A percentile compares a stretch with the other conserved stretches of the same genome.
Evolutionary conservation across 2,888 invertebrate genomes (phyloP).

Genomic region (Tuberolachnus salignus): DNA sequence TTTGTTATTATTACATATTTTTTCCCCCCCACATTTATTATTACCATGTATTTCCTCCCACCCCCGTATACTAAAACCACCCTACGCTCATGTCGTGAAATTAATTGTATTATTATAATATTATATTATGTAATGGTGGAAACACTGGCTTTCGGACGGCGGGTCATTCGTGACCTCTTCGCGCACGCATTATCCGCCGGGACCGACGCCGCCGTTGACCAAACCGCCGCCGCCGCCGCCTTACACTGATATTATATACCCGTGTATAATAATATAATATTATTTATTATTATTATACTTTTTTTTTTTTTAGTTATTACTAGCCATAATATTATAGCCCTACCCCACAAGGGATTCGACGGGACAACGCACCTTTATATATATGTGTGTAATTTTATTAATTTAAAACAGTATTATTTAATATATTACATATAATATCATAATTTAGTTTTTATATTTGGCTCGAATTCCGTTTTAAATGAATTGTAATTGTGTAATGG

Average conservation of each 20-base stretch:
- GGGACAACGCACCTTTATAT: neutral
- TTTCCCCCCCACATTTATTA: neutral
- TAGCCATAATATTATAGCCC: neutral
- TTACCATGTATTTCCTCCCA: slow-evolving; percentile 7
- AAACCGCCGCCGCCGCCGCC: no score
- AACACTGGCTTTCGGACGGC: slow-evolving; percentile 15
- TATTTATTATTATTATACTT: neutral
- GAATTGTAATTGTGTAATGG: no score
- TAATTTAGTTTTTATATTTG: neutral
- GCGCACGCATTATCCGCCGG: slow-evolving; percentile 44
- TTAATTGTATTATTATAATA: slow-evolving; percentile 24
- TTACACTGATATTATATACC: neutral
- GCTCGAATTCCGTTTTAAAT: no score
- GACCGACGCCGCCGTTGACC: neutral
- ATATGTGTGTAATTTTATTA: neutral
- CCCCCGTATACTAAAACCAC: no score
- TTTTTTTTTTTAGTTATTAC: neutral
- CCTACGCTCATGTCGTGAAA: neutral
- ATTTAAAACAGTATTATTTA: slow-evolving; percentile 16
- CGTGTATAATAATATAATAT: neutral
- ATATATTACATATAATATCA: no score
- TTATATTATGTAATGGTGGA: slow-evolving; percentile 26
- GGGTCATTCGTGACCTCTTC: slow-evolving; percentile 42
- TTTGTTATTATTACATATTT: slow-evolving; percentile 17
- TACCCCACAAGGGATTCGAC: slow-evolving; percentile 6